These are phyloP conservation scores for Spinibarbus caldwelli DNA, from an alignment of 2,797 vertebrate species.

Conservation along the genomic window DNA sequence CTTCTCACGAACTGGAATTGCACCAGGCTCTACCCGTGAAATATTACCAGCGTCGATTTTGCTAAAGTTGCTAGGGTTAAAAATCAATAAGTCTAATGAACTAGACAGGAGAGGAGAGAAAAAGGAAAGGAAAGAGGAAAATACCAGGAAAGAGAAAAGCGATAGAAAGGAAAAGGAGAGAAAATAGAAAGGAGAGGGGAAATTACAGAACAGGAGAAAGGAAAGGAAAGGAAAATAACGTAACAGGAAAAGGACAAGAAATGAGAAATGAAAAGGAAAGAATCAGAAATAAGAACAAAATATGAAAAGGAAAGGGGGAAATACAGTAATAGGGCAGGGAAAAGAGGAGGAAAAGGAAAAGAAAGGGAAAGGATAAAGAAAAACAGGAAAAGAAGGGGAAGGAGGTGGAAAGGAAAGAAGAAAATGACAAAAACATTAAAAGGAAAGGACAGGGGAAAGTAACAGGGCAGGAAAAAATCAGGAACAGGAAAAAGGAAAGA, in stretches of 20 bases:
- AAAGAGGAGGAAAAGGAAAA: not conserved
- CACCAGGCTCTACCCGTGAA: slow-evolving; percentile 11
- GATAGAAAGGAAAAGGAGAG: not conserved
- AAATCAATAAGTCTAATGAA: slow-evolving; percentile 17
- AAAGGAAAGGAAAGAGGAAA: not conserved
- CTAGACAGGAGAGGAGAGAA: not conserved
- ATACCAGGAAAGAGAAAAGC: not conserved
- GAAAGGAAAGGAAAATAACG: not conserved
- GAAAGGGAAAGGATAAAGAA: too few relatives aligned
- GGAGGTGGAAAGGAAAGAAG: not conserved
- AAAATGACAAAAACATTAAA: not conserved
- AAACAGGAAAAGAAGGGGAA: too few relatives aligned
- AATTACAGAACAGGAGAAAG: not conserved
- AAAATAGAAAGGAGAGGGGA: not conserved
- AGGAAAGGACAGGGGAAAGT: not conserved
- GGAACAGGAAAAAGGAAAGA: not conserved
- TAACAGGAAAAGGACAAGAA: not conserved
- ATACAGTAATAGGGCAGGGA: not conserved
- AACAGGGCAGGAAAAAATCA: not conserved
- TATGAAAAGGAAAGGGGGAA: not conserved
- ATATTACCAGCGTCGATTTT: not conserved
- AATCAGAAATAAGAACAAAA: not conserved
- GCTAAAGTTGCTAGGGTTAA: not conserved
- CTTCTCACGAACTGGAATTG: not conserved
- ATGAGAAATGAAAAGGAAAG: too few relatives aligned